Percentiles rank a stretch among this genome's conserved stretches.
These are phyloP conservation scores for Squalus acanthias DNA, from an alignment of 2,797 vertebrate genomes.

Conservation along the genomic window DNA sequence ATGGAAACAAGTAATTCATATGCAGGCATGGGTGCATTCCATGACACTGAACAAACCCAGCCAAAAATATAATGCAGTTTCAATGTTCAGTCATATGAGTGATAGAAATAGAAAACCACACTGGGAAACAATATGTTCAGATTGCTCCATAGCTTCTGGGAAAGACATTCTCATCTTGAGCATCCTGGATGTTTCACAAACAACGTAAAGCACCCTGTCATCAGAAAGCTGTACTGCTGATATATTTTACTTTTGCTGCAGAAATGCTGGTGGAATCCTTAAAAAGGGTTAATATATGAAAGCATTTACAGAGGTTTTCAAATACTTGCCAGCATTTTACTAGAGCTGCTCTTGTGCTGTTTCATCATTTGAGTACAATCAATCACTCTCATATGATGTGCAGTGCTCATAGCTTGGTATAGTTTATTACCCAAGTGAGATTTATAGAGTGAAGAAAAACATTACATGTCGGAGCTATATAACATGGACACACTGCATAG, in stretches of 20 bases:
- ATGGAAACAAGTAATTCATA: neutral
- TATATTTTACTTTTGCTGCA: neutral
- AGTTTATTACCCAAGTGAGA: neutral
- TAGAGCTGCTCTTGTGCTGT: neutral
- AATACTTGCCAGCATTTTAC: neutral
- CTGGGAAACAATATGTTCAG: neutral
- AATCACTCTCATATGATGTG: neutral
- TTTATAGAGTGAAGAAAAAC: neutral
- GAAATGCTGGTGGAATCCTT: neutral
- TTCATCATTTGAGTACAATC: neutral
- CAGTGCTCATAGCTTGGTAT: neutral
- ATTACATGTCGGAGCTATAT: neutral
- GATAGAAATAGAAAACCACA: slow-evolving; percentile 3
- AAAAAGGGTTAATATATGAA: neutral
- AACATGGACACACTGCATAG: neutral
- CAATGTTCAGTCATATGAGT: neutral
- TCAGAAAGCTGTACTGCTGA: neutral
- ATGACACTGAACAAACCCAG: neutral
- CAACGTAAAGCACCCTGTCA: neutral
- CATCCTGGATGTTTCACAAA: neutral
- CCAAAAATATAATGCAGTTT: neutral
- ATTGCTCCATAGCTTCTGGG: neutral
- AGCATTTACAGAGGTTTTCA: neutral
- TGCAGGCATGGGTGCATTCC: neutral
- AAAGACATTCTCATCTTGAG: neutral